phyloP scores from a whole-genome alignment of 2,113 vertebrate genomes.

The Coturnix japonica region DNA sequence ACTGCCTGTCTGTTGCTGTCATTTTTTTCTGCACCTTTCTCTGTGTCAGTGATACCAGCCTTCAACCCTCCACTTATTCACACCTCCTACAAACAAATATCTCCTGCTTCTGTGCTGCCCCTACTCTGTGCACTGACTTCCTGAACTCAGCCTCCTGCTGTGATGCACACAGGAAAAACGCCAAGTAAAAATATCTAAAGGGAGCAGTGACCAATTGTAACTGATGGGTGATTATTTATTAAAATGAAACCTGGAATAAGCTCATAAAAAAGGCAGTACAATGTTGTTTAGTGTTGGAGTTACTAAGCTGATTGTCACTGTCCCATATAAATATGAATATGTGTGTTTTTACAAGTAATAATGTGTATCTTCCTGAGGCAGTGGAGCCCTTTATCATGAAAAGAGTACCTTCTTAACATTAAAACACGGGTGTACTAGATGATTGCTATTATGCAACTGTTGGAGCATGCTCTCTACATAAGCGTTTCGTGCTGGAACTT shows the following conservation, averaged over 20 bases:
- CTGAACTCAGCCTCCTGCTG: conserved; percentile 58
- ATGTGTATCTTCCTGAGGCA: not conserved
- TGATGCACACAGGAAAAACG: conserved; percentile 45
- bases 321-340: not conserved
- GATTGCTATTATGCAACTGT: not conserved
- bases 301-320: not conserved
- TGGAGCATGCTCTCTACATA: not conserved
- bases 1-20: conserved; percentile 45
- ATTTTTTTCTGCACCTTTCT: conserved; percentile 32
- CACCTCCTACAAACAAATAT: conserved; percentile 61
- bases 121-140: conserved; percentile 34
- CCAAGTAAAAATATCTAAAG: conserved; percentile 17
- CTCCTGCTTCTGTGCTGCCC: conserved; percentile 32
- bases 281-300: not conserved
- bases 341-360: not conserved
- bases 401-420: not conserved
- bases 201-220: conserved; percentile 6
- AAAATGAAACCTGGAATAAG: not conserved
- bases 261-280: not conserved
- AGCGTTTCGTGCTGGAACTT: not conserved
- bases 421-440: not conserved
- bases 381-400: not conserved
- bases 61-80: conserved; percentile 61
- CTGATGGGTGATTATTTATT: conserved; percentile 2
- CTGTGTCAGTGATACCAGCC: conserved; percentile 44